Percentiles rank a stretch among this genome's conserved stretches.
These are phyloP conservation scores for Thomomys bottae DNA, from an alignment of 2,113 vertebrate species.

Conservation along the genomic window DNA sequence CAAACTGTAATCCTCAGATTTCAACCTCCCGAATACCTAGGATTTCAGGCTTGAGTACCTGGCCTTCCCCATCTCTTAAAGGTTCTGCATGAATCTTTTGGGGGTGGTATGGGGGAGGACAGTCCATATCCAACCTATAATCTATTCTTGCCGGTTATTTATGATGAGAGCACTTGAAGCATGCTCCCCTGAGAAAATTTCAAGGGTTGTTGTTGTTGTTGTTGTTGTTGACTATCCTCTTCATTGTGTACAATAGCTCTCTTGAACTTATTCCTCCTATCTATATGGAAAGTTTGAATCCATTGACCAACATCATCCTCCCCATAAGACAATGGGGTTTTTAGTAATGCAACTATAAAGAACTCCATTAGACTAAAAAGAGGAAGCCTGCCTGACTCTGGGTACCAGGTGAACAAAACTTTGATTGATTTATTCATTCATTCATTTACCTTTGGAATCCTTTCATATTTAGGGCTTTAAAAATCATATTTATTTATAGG, in stretches of 20 bases:
- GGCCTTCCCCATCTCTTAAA: neutral
- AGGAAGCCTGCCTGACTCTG: neutral
- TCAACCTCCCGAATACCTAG: too few relatives aligned
- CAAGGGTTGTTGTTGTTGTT: neutral
- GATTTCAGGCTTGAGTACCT: too few relatives aligned
- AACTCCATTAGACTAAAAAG: neutral
- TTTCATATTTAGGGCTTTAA: neutral
- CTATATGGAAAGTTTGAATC: neutral
- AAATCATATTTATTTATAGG: neutral
- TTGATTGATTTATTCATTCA: neutral
- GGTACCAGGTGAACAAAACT: neutral
- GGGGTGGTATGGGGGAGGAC: neutral
- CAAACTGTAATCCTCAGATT: too few relatives aligned
- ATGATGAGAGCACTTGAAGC: neutral
- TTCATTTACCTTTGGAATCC: neutral
- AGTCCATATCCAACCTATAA: neutral
- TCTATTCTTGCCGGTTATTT: neutral
- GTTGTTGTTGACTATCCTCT: neutral
- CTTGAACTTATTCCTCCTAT: neutral
- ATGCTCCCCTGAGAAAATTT: neutral
- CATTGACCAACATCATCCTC: neutral
- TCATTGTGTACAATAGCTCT: too few relatives aligned
- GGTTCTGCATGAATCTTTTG: too few relatives aligned
- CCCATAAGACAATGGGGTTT: neutral
- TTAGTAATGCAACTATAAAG: neutral